Percentiles rank a stretch among this genome's conserved stretches.
Evolutionary conservation across 2,797 vertebrate genomes (phyloP).

Genomic region (Australoheros facetus): DNA sequence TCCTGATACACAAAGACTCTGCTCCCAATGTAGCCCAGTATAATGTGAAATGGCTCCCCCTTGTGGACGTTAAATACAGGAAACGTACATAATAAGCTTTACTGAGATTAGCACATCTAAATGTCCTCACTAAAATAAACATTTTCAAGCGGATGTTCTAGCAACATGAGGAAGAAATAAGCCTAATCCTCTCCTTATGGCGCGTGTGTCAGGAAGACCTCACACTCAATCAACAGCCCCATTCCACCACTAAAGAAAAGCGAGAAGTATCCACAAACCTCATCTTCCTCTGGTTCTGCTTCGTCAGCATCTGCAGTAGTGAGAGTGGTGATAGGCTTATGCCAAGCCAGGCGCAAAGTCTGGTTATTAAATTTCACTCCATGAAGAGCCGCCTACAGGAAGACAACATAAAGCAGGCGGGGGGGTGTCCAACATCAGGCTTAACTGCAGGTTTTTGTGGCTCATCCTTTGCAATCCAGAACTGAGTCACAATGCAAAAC

Average conservation of each 20-base stretch:
- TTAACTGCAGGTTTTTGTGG: not conserved
- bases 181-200: not conserved
- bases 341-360: conserved; percentile 91
- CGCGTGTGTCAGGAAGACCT: not conserved
- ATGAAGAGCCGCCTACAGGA: conserved; percentile 89
- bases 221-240: not conserved
- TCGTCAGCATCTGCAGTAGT: conserved; percentile 86
- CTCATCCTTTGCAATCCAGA: not conserved
- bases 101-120: not conserved
- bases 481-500: not conserved
- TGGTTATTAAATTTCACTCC: conserved; percentile 91
- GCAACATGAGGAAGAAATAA: not conserved
- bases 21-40: not conserved
- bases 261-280: conserved; percentile 82
- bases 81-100: not conserved
- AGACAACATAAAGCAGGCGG: not conserved
- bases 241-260: not conserved
- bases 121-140: not conserved
- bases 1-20: not conserved
- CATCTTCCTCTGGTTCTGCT: conserved; percentile 92
- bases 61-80: conserved; percentile 44
- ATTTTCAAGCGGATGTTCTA: not conserved
- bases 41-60: conserved; percentile 58
- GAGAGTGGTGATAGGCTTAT: conserved; percentile 83
- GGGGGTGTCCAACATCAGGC: not conserved